Evolutionary conservation across 2,797 vertebrate species (phyloP), one percentile per base, ranked within the genome.

Genomic region (Chlorospingus semifuscus): DNA sequence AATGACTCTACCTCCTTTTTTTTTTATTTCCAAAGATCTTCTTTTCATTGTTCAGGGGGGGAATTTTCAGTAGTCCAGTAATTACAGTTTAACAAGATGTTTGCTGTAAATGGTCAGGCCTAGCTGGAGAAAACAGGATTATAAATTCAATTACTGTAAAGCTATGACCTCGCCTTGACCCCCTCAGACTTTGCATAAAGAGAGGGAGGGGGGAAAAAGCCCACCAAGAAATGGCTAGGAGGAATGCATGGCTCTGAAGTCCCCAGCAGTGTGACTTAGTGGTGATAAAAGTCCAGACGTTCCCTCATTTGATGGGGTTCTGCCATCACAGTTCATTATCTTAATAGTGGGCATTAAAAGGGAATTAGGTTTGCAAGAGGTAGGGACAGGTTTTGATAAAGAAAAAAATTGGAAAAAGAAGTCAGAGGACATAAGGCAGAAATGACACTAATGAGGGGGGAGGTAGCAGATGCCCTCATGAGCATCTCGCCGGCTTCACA

Each of bases 271-370:
- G 97, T 98, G 97, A 98, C 96, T 97, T 97, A 97, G 97, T 93
- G 97, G 98, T 99, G 99, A 99, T 99, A 99, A 99, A 99, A 99
- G 98, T 98, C 98, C 99, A 99, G 99, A 99, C 99, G 89, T 98
- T 99, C 98, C 94, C 99, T 99, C 98, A 99, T 99, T 98, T 98
- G 98, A 99, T 99, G 98, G 98, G 98, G 97, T 97, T 97, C 98
- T 98, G 98, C 98, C 98, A 98, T 98, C 98, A 98, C 98, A 97
- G 98, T 98, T 98, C 98, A 98, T 99, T 99, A 98, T 99, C 98
- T 98, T 98, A 98, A 98, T 97, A 97, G 97, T 96, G 94, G 96
- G 92, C 95, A 97, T 98, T 98, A 98, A 98, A 98, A 98, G 94
- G 96, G 97, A 98, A 97, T 98, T 98, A 98, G 94, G 95, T 97